phyloP scores from a whole-genome alignment of 2,888 invertebrate species.

The Scaptomyza flava region DNA sequence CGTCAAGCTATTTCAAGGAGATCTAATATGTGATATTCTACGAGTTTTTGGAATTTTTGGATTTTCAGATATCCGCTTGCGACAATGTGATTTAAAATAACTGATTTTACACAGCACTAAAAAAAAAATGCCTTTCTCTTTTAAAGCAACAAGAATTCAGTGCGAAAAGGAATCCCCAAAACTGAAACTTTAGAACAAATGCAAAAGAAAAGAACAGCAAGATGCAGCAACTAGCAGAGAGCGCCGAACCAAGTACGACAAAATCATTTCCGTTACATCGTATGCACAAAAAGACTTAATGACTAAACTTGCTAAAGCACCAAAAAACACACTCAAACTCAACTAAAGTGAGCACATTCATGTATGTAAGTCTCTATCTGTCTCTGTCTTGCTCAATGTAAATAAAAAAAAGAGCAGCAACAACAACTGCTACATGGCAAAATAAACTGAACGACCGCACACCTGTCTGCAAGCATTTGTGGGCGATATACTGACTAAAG shows the following conservation, averaged over 20 bases:
- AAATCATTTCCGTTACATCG: constrained; percentile 70
- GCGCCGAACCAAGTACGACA: constrained; percentile 27
- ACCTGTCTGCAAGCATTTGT: constrained; percentile 54
- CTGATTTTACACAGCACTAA: too few relatives aligned
- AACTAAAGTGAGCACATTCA: constrained; percentile 10
- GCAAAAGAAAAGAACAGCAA: not conserved
- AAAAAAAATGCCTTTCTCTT: not conserved
- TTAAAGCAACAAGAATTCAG: not conserved
- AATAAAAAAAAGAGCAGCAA: constrained; percentile 42
- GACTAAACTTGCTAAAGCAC: constrained; percentile 49
- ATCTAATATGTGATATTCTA: too few relatives aligned
- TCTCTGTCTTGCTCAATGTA: not conserved
- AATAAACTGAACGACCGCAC: constrained; percentile 36
- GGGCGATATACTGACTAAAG: constrained; percentile 11
- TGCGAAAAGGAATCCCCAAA: constrained; percentile 12
- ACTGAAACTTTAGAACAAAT: constrained; percentile 1
- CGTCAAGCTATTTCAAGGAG: too few relatives aligned
- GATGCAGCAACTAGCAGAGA: not conserved
- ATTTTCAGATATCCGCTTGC: too few relatives aligned
- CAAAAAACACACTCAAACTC: constrained; percentile 18
- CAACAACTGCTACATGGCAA: constrained; percentile 22
- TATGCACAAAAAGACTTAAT: constrained; percentile 45
- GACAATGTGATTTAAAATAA: too few relatives aligned
- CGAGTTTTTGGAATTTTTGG: too few relatives aligned
- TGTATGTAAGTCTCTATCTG: constrained; percentile 16